These are phyloP conservation scores for Eleginops maclovinus DNA, from an alignment of 2,113 vertebrate species.

Conservation along the genomic window DNA sequence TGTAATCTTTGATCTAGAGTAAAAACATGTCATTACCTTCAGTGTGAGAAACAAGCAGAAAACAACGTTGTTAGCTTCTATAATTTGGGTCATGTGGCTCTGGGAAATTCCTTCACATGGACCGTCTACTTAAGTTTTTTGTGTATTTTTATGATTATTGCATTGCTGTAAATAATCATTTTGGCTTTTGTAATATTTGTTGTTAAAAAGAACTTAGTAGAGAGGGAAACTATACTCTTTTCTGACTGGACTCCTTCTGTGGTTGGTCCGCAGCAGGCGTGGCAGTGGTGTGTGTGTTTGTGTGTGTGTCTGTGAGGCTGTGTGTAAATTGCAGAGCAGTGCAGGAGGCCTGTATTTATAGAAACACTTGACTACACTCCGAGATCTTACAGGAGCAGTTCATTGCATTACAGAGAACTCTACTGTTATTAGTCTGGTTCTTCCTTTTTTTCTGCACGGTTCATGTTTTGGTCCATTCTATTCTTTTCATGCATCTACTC, in stretches of 20 bases:
- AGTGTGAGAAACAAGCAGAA: constrained; percentile 21
- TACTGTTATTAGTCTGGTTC: constrained; percentile 8
- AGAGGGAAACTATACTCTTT: constrained; percentile 40
- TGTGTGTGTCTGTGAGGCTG: constrained; percentile 29
- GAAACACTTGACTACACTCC: constrained; percentile 79
- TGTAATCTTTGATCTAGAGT: constrained; percentile 15
- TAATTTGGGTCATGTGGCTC: constrained; percentile 5
- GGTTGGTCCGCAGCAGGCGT: constrained; percentile 47
- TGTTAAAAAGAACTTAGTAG: background rate
- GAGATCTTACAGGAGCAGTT: constrained; percentile 64
- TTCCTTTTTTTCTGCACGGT: constrained; percentile 2
- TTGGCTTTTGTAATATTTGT: background rate
- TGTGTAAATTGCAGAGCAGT: constrained; percentile 76
- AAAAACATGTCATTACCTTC: constrained; percentile 36
- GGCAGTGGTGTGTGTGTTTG: constrained; percentile 29
- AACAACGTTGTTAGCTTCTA: background rate
- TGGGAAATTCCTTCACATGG: constrained; percentile 1
- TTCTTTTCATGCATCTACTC: background rate
- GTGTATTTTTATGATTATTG: background rate
- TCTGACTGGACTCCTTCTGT: constrained; percentile 30
- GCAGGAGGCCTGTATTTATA: constrained; percentile 80
- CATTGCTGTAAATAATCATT: background rate
- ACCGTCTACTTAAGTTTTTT: background rate
- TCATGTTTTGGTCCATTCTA: constrained; percentile 2
- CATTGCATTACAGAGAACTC: constrained; percentile 36